Conservation (phyloP, 2,888 invertebrate species). For the Zhuqinia jingwanae region DNA sequence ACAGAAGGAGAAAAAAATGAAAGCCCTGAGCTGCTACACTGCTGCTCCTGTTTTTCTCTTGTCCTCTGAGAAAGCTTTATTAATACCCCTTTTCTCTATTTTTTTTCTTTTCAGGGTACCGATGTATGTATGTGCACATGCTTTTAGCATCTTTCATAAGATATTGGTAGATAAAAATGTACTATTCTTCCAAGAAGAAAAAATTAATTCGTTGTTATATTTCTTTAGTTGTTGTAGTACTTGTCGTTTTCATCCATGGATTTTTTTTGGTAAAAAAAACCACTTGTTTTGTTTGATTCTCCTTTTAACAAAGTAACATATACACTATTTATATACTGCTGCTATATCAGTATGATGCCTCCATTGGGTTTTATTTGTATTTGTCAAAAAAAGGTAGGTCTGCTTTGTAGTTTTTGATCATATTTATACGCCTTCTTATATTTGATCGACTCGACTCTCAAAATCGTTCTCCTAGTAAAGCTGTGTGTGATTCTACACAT, state of each 20-base stretch:
- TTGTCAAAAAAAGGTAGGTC: too few relatives aligned
- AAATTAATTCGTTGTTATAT: background rate
- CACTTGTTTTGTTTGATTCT: background rate
- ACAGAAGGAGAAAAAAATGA: background rate
- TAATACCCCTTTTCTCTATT: constrained; percentile 2
- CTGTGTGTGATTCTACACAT: background rate
- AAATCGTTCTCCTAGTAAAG: background rate
- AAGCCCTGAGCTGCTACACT: background rate
- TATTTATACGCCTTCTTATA: too few relatives aligned
- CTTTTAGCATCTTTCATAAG: too few relatives aligned
- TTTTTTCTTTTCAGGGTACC: background rate
- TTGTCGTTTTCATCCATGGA: background rate
- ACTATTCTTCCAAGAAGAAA: background rate
- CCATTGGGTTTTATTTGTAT: too few relatives aligned
- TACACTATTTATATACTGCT: too few relatives aligned
- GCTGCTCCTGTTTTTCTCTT: background rate
- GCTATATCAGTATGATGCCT: too few relatives aligned
- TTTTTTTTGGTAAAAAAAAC: background rate
- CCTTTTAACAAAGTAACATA: too few relatives aligned
- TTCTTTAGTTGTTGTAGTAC: background rate
- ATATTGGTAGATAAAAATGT: background rate
- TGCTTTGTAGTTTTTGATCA: too few relatives aligned
- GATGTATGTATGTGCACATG: too few relatives aligned
- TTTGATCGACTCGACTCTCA: too few relatives aligned
- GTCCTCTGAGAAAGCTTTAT: background rate